Evolutionary conservation across 2,797 vertebrate genomes (phyloP), one percentile per base, ranked within the genome.

Genomic region (Enteromius paludinosus): DNA sequence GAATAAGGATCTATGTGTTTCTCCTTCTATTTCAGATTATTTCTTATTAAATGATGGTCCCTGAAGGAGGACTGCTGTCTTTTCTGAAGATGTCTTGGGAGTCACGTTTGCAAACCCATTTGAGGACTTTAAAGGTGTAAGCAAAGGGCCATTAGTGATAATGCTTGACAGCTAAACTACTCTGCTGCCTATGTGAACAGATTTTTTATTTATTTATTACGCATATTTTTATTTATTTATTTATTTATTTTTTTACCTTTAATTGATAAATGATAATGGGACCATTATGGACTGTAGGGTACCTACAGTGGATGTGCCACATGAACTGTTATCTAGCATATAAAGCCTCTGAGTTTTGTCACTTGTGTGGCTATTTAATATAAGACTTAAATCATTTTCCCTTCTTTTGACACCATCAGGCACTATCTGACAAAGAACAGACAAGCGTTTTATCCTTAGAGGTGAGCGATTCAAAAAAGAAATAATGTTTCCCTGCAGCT

Each of bases 41-140:
- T n/a, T 59, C 68, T 45, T 47, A 64, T 35, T 66, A 72, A 72
- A n/a, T 47, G 68, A 45, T 20, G 28, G 54, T 25, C 54, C 54
- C 79, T 62, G 8, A 61, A 81, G 56, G 12, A 41, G 3, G 28
- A 62, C 61, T 64, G 14, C 54, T 70, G 25, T 62, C 18, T 80
- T 64, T 81, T 52, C 56, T 49, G 30, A 41, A 49, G 56, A 73
- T 35, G 49, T 81, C 69, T 65, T 73, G 79, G 56, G 56, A 81
- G 28, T 62, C 56, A 38, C 18, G 28, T 35, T 47, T 4, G 30
- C 79, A 81, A 73, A 81, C 68, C 43, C 79, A 73, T 73, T 65
- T 81, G 69, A 81, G 43, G 30, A 81, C 23, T 71, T 62, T 64
- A 72, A 73, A 81, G 69, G 79, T 81, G 56, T 73, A 52, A 62